Evolutionary conservation across 2,113 vertebrate species (phyloP).

Genomic region (Pangasianodon gigas): DNA sequence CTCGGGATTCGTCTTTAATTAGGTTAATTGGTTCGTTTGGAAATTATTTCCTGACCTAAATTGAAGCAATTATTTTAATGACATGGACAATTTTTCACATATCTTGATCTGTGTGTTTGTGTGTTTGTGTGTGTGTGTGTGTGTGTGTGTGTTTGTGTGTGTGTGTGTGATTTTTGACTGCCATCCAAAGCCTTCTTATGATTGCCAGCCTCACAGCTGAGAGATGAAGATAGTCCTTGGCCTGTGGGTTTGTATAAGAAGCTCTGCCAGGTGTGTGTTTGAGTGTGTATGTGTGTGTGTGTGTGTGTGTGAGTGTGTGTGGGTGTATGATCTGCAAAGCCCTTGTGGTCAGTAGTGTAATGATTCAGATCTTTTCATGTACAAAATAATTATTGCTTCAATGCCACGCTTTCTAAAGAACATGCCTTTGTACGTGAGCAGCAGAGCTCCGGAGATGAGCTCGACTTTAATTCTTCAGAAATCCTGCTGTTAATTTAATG

Average conservation of each 20-base stretch:
- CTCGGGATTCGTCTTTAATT: neutral
- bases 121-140: slow-evolving; percentile 8
- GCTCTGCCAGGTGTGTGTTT: slow-evolving; percentile 58
- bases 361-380: slow-evolving; percentile 70
- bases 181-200: neutral
- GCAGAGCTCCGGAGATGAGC: neutral
- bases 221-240: slow-evolving; percentile 67
- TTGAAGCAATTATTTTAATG: slow-evolving; percentile 20
- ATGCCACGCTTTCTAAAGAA: neutral
- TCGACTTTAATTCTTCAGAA: neutral
- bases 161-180: slow-evolving; percentile 56
- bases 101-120: neutral
- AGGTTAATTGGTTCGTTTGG: neutral
- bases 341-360: slow-evolving; percentile 44
- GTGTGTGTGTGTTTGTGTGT: slow-evolving; percentile 19
- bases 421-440: neutral
- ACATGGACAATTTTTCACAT: neutral
- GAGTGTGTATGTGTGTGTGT: slow-evolving; percentile 45
- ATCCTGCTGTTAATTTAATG: neutral
- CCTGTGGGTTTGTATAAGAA: slow-evolving; percentile 53
- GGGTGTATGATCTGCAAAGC: slow-evolving; percentile 59
- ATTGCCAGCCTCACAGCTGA: slow-evolving; percentile 68
- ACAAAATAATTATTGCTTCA: slow-evolving; percentile 63
- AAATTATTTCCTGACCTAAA: slow-evolving; percentile 19
- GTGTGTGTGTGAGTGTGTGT: slow-evolving; percentile 60